phyloP scores from a whole-genome alignment of 2,113 vertebrate species.

The Bubalus kerabau region DNA sequence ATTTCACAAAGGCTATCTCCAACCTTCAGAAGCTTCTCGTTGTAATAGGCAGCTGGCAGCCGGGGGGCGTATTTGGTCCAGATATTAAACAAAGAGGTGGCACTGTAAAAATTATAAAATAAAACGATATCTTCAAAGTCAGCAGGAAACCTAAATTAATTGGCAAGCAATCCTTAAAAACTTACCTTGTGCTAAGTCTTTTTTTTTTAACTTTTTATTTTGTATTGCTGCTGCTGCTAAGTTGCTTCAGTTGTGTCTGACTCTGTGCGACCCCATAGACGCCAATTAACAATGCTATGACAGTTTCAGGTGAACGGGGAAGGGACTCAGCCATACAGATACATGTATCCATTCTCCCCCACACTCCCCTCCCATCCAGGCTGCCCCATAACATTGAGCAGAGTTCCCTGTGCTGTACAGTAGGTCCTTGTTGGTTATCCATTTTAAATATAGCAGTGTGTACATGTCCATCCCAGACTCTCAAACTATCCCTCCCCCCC shows the following conservation, averaged over 20 bases:
- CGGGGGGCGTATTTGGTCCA: constrained; percentile 90
- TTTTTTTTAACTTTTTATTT: background rate
- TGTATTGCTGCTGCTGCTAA: background rate
- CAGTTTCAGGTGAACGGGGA: background rate
- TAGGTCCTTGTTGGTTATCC: background rate
- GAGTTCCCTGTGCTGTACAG: background rate
- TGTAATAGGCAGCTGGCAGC: constrained; percentile 86
- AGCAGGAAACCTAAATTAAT: constrained; percentile 38
- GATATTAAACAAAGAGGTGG: constrained; percentile 87
- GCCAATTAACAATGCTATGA: background rate
- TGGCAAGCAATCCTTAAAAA: background rate
- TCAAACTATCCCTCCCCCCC: background rate
- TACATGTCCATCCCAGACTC: background rate
- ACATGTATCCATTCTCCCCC: background rate
- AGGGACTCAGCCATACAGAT: background rate
- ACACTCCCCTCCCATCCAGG: background rate
- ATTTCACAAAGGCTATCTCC: constrained; percentile 88
- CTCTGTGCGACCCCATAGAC: too few species aligned
- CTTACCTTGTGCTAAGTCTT: background rate
- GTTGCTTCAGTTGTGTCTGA: too few species aligned
- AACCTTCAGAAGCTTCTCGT: constrained; percentile 87
- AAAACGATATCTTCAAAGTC: constrained; percentile 57
- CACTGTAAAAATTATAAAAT: constrained; percentile 77
- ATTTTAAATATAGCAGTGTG: background rate
- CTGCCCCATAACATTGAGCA: background rate